Base-by-base conservation (phyloP, 2,797 vertebrate genomes). In the Moxostoma hubbsi region DNA sequence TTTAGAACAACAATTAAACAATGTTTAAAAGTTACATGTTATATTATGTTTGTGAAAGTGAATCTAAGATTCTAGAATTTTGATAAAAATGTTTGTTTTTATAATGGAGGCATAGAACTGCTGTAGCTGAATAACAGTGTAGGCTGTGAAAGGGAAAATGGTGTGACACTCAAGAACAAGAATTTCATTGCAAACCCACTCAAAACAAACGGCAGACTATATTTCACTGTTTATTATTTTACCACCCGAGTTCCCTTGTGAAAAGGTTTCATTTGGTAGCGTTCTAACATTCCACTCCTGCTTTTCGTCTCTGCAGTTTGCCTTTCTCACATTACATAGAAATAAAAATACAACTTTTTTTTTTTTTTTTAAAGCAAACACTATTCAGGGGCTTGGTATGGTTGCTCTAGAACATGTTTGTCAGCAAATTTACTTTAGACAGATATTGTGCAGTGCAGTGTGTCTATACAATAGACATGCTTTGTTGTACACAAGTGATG, bases 211-310 rank as follows among this genome's bases (percentile, higher is more conserved):
- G 6, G 16, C 45, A 13, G 58, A 50, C 62, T 55, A 16, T 61
- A 64, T 66, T 73, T n/a, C 68, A 73, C 16, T 73, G 59, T 75
- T 70, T 69, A 73, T 73, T 72, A 54, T 67, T 77, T 57, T 47
- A 18, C 45, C 54, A 66, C 69, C 47, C 15, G 7, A 61, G 64
- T 36, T 58, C 67, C 58, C 67, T n/a, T 74, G 24, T 80, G 66
- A 86, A 83, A 83, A 81, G 79, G 88, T 85, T 89, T 90, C 66
- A 80, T 88, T 92, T 92, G 90, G 86, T 89, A 12, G 46, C 81
- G 18, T 77, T 75, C 81, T 85, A 75, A 88, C 87, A 91, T 93
- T 92, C 88, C 84, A 87, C 81, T 82, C 82, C 69, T 12, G 58
- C 16, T 66, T 83, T 66, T 78, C 9, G 71, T 77, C 74, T 64